Conservation (phyloP, 2,113 vertebrate species). For the Sialia sialis region DNA sequence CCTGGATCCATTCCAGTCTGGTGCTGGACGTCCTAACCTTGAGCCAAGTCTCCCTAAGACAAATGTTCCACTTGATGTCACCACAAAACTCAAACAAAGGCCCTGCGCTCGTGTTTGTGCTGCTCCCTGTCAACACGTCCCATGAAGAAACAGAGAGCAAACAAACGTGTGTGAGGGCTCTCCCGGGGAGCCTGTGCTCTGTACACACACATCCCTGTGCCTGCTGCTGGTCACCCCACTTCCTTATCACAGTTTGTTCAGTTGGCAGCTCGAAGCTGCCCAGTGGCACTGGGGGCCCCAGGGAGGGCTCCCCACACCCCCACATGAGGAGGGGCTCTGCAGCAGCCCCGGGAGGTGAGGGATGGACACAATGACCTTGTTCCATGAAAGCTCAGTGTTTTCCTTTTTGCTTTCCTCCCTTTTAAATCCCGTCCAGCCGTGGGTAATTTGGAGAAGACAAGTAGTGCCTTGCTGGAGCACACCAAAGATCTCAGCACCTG, state of each 20-base stretch:
- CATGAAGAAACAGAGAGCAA: constrained; percentile 10
- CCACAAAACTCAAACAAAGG: neutral
- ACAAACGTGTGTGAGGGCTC: constrained; percentile 1
- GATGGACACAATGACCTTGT: neutral
- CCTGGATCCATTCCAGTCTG: neutral
- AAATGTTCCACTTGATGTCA: neutral
- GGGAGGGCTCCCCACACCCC: neutral
- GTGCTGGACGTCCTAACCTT: constrained; percentile 5
- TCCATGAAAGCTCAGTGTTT: neutral
- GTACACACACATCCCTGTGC: neutral
- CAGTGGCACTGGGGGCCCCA: neutral
- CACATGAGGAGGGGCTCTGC: rapidly evolving
- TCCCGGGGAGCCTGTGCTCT: neutral
- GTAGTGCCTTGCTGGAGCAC: neutral
- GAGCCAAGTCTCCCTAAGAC: neutral
- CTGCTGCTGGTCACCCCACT: constrained; percentile 8
- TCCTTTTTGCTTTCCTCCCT: neutral
- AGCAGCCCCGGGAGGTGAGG: neutral
- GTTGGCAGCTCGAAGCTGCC: neutral
- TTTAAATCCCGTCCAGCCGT: rapidly evolving
- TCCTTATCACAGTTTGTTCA: constrained; percentile 69
- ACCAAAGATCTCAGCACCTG: neutral
- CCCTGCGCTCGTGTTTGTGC: constrained; percentile 16
- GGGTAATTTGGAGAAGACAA: neutral
- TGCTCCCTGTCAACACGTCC: neutral